Evolutionary conservation across 2,888 invertebrate genomes (phyloP).

Genomic region (Eremobia ochroleuca): DNA sequence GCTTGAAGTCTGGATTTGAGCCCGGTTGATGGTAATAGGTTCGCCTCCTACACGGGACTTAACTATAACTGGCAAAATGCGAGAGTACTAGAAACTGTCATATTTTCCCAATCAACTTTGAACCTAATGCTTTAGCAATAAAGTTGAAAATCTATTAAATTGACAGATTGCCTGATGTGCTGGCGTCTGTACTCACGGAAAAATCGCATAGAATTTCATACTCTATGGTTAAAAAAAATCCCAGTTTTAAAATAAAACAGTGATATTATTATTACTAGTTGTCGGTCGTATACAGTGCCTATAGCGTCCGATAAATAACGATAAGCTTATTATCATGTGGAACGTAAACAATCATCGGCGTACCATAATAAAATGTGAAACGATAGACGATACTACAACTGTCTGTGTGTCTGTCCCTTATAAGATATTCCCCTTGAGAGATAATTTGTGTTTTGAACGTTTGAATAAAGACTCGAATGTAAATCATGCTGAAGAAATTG

Average conservation of each 20-base stretch:
- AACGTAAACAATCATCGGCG: constrained; percentile 40
- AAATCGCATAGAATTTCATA: background rate
- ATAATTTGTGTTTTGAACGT: background rate
- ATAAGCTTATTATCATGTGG: constrained; percentile 52
- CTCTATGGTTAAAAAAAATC: constrained; percentile 20
- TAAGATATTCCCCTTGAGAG: background rate
- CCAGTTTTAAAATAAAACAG: background rate
- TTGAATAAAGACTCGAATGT: background rate
- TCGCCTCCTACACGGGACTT: background rate
- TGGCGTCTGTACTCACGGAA: background rate
- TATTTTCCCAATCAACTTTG: no score
- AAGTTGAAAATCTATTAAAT: no score
- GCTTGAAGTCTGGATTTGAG: background rate
- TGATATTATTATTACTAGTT: constrained; percentile 36
- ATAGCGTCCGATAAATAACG: constrained; percentile 33
- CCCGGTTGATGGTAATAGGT: background rate
- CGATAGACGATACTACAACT: constrained; percentile 13
- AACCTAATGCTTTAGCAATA: no score
- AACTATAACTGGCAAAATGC: background rate
- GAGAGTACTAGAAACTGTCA: background rate
- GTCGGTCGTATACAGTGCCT: constrained; percentile 25
- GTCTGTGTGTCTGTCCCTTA: background rate
- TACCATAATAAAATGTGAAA: constrained; percentile 29
- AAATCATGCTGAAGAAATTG: background rate
- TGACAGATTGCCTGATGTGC: no score